Conservation (phyloP, 2,797 vertebrate genomes). For the Fringilla coelebs region DNA sequence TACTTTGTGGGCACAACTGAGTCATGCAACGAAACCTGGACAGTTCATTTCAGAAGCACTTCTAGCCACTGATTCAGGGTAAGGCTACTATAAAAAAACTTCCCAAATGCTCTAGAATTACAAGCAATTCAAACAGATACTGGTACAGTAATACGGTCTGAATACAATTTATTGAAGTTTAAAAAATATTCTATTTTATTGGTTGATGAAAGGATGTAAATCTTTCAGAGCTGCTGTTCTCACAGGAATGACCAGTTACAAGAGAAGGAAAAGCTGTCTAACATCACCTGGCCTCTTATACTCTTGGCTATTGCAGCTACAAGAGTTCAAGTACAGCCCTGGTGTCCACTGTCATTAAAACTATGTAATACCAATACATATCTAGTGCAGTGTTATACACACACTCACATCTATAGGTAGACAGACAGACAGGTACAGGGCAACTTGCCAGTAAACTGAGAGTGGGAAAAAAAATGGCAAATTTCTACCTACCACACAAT, state of each 20-base stretch:
- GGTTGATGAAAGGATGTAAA: not conserved
- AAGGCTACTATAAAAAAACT: not conserved
- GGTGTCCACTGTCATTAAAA: not conserved
- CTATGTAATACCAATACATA: not conserved
- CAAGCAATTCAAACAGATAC: not conserved
- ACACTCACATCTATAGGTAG: not conserved
- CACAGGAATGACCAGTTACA: not conserved
- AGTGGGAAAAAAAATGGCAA: not conserved
- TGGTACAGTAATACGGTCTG: not conserved
- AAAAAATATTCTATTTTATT: not conserved
- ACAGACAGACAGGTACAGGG: not conserved
- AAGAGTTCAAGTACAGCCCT: not conserved
- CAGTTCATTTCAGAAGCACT: not conserved
- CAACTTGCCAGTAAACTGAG: not conserved
- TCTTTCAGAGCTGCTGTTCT: not conserved
- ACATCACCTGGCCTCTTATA: not conserved
- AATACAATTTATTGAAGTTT: not conserved
- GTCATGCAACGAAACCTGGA: not conserved
- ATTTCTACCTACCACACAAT: not conserved
- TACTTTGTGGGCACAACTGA: not conserved
- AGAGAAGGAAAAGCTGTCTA: not conserved
- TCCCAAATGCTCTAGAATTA: not conserved
- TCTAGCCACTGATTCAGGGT: not conserved
- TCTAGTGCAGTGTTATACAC: not conserved
- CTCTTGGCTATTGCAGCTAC: not conserved